These are phyloP conservation scores for Sturnus vulgaris DNA, from an alignment of 2,113 vertebrate species.

Conservation along the genomic window DNA sequence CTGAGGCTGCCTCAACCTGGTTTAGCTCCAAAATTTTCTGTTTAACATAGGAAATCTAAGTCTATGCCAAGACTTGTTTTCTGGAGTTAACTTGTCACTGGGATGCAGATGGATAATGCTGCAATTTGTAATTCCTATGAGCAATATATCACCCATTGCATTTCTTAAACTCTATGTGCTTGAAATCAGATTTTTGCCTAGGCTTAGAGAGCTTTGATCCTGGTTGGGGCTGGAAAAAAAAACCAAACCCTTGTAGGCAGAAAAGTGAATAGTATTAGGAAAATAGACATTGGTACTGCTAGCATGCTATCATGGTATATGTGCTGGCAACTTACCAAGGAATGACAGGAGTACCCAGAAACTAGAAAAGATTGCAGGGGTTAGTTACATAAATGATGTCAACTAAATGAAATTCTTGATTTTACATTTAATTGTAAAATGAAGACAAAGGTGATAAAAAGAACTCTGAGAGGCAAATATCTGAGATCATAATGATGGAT, in stretches of 20 bases:
- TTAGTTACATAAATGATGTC: not conserved
- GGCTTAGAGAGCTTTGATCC: not conserved
- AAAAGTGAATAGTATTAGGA: not conserved
- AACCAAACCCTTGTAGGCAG: not conserved
- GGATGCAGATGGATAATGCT: constrained; percentile 21
- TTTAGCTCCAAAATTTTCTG: constrained; percentile 18
- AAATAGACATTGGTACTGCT: not conserved
- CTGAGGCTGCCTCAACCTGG: not conserved
- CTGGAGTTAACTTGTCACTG: not conserved
- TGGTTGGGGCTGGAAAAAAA: not conserved
- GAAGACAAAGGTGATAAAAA: not conserved
- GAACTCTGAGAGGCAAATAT: not conserved
- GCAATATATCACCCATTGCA: not conserved
- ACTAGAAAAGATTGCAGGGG: not conserved
- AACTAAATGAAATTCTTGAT: not conserved
- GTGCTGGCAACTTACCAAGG: not conserved
- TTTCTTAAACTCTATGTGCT: not conserved
- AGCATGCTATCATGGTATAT: not conserved
- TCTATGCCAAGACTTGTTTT: constrained; percentile 27
- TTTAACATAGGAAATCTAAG: not conserved
- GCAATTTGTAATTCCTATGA: not conserved
- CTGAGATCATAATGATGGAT: not conserved
- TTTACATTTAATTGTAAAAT: not conserved
- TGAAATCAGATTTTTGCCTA: not conserved
- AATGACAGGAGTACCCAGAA: not conserved